phyloP scores from a whole-genome alignment of 2,113 vertebrate genomes.

The Platysteira castanea region DNA sequence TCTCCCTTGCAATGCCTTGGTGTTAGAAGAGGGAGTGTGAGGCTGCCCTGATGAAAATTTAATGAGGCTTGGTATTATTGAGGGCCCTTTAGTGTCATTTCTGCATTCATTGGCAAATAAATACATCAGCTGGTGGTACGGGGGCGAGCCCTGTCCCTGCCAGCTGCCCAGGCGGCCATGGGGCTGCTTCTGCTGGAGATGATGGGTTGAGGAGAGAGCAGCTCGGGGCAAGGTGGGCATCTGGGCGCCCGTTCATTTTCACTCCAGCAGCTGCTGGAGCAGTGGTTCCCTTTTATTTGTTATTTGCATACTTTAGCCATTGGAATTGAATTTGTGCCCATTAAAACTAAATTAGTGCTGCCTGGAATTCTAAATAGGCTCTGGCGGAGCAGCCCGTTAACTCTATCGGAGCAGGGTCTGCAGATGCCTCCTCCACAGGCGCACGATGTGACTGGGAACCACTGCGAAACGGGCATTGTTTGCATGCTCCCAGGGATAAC shows the following conservation, averaged over 20 bases:
- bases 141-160: background rate
- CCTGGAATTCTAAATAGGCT: conserved; percentile 46
- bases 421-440: background rate
- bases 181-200: background rate
- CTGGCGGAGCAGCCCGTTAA: conserved; percentile 33
- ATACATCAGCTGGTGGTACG: background rate
- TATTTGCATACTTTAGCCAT: conserved; percentile 56
- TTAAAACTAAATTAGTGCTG: conserved; percentile 53
- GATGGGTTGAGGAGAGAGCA: background rate
- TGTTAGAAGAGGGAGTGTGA: background rate
- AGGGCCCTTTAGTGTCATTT: conserved; percentile 17
- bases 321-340: conserved; percentile 55
- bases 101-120: conserved; percentile 8
- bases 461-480: background rate
- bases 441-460: background rate
- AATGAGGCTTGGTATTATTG: conserved; percentile 35
- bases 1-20: background rate
- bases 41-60: conserved; percentile 42
- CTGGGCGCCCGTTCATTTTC: background rate
- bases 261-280: conserved; percentile 11
- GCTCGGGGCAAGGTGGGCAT: background rate
- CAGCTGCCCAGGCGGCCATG: accelerated
- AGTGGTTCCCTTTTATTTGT: conserved; percentile 54
- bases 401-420: background rate
- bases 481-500: background rate